A percentile compares a stretch with the other conserved stretches of the same genome.
Conservation (phyloP, 1,140 invertebrate species). For the Babylonia areolata region DNA sequence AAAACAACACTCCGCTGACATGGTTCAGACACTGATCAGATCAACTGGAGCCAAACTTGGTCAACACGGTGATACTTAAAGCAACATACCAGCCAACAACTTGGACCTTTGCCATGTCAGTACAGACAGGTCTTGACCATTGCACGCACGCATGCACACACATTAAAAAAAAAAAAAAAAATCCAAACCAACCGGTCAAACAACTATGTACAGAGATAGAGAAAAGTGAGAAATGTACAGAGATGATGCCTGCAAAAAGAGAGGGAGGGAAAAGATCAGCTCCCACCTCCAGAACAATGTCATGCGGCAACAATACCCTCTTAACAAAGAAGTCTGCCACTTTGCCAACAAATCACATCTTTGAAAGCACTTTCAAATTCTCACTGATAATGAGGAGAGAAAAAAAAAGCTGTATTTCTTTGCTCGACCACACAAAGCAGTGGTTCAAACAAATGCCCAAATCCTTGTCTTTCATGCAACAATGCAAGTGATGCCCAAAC, state of each 20-base stretch:
- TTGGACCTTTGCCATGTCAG: constrained; percentile 25
- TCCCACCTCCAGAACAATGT: neutral
- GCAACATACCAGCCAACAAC: constrained; percentile 25
- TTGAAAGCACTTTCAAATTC: constrained; percentile 20
- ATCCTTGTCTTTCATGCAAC: neutral
- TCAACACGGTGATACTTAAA: constrained; percentile 22
- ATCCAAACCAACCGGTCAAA: too few relatives aligned
- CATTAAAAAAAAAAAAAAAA: too few relatives aligned
- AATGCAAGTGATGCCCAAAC: neutral
- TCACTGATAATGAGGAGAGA: neutral
- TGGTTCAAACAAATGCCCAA: neutral
- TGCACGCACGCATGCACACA: too few relatives aligned
- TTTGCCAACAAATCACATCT: constrained; percentile 23
- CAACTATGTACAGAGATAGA: constrained; percentile 1
- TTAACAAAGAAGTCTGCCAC: neutral
- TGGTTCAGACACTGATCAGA: too few relatives aligned
- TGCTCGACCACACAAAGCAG: neutral
- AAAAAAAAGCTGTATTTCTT: neutral
- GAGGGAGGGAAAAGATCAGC: neutral
- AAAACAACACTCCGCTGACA: too few relatives aligned
- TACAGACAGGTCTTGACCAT: constrained; percentile 7
- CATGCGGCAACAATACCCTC: neutral
- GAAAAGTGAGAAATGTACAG: neutral
- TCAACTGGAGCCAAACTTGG: neutral
- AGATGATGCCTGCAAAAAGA: too few relatives aligned